Evolutionary conservation across 2,888 invertebrate genomes (phyloP).

Genomic region (Andrena flavipes): DNA sequence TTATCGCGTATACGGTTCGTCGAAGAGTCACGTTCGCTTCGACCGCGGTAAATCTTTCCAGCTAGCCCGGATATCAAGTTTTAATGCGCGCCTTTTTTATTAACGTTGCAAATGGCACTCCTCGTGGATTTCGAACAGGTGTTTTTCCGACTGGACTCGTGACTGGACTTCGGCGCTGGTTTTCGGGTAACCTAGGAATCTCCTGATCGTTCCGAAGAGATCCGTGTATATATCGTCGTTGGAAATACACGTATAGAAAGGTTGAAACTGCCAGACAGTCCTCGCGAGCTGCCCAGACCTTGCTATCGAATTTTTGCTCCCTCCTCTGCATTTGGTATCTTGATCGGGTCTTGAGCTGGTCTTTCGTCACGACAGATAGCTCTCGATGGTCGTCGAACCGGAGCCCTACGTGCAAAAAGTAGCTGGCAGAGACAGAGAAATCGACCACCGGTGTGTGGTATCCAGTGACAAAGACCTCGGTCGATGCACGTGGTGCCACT

Average conservation of each 20-base stretch:
- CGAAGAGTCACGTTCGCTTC: slow-evolving; percentile 25
- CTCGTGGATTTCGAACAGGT: slow-evolving; percentile 16
- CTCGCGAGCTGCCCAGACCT: not conserved
- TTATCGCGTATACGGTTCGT: slow-evolving; percentile 19
- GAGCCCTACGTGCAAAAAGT: slow-evolving; percentile 38
- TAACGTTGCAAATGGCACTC: not conserved
- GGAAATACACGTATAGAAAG: not conserved
- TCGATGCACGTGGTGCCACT: slow-evolving; percentile 70
- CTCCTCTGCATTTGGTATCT: slow-evolving; percentile 28
- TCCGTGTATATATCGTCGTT: not conserved
- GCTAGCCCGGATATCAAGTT: not conserved
- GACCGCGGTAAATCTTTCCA: slow-evolving; percentile 18
- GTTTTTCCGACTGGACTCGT: slow-evolving; percentile 13
- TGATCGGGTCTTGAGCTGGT: slow-evolving; percentile 6
- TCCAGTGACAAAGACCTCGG: slow-evolving; percentile 73
- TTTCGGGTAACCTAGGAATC: not conserved
- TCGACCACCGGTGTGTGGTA: slow-evolving; percentile 63
- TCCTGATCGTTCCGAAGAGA: not conserved
- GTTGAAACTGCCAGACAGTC: not conserved
- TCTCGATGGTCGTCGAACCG: slow-evolving; percentile 28
- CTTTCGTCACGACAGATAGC: slow-evolving; percentile 38
- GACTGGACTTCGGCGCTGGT: not conserved
- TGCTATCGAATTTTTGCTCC: slow-evolving; percentile 15
- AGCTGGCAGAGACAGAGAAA: slow-evolving; percentile 46
- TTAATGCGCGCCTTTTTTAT: not conserved